These are phyloP conservation scores for Lipophrys pholis DNA, from an alignment of 2,113 vertebrate genomes.

Conservation along the genomic window DNA sequence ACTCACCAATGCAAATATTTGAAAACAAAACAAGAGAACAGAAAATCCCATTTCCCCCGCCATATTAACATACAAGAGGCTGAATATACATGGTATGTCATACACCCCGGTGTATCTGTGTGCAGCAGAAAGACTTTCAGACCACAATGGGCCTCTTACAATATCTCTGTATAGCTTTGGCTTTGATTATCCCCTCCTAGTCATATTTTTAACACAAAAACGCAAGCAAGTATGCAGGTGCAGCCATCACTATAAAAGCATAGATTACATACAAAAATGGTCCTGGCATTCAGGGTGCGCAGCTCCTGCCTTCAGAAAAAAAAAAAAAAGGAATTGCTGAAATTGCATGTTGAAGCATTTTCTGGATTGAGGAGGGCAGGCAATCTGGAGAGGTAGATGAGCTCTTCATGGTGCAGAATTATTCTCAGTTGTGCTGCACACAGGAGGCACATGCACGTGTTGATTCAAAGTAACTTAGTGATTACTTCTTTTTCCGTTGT, in stretches of 20 bases:
- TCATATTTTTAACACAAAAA: constrained; percentile 40
- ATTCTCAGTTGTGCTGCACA: constrained; percentile 36
- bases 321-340: constrained; percentile 55
- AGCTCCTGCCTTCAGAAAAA: constrained; percentile 38
- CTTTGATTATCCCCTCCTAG: constrained; percentile 36
- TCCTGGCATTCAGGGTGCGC: constrained; percentile 49
- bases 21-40: constrained; percentile 25
- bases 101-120: constrained; percentile 27
- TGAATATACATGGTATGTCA: constrained; percentile 23
- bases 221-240: constrained; percentile 36
- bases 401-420: constrained; percentile 53
- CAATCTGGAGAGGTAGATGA: constrained; percentile 50
- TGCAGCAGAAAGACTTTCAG: constrained; percentile 3
- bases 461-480: constrained; percentile 28
- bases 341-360: constrained; percentile 70
- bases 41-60: constrained; percentile 49
- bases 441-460: constrained; percentile 28
- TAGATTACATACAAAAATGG: constrained; percentile 59
- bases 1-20: constrained; percentile 12
- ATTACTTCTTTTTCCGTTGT: constrained; percentile 29
- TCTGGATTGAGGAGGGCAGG: constrained; percentile 58
- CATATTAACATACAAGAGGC: constrained; percentile 41
- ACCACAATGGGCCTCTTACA: constrained; percentile 29
- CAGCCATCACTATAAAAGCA: constrained; percentile 68
- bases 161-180: constrained; percentile 21